Evolutionary conservation across 2,797 vertebrate species (phyloP).

Genomic region (Anabacerthia variegaticeps): DNA sequence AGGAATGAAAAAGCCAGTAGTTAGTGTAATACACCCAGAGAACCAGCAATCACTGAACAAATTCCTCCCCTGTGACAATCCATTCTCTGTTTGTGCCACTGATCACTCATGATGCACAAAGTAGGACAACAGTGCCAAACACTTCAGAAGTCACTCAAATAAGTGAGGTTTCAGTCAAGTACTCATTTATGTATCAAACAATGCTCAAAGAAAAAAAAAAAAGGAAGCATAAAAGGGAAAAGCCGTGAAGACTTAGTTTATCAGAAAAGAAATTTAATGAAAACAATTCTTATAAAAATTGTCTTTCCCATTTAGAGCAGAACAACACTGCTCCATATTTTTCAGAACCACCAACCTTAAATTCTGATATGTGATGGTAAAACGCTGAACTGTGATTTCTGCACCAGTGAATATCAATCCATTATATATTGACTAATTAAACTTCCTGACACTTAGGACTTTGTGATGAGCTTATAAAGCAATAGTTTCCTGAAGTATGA

Average conservation of each 20-base stretch:
- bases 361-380: background rate
- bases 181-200: background rate
- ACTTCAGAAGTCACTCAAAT: background rate
- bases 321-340: background rate
- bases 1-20: background rate
- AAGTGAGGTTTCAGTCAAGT: slow-evolving; percentile 1
- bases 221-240: background rate
- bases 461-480: slow-evolving; percentile 32
- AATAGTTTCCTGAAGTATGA: slow-evolving; percentile 21
- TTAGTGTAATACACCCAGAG: background rate
- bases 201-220: background rate
- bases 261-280: background rate
- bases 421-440: slow-evolving; percentile 5
- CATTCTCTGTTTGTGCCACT: accelerated
- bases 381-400: slow-evolving; percentile 7
- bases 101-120: background rate
- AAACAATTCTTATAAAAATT: background rate
- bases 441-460: background rate
- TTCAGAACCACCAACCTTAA: background rate
- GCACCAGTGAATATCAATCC: background rate
- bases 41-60: background rate
- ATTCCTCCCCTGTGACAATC: background rate
- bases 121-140: background rate
- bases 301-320: background rate
- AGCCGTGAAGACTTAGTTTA: background rate